Evolutionary conservation across 2,888 invertebrate species (phyloP), one percentile per base, ranked within the genome.

Genomic region (Lordiphosa andalusiaca): DNA sequence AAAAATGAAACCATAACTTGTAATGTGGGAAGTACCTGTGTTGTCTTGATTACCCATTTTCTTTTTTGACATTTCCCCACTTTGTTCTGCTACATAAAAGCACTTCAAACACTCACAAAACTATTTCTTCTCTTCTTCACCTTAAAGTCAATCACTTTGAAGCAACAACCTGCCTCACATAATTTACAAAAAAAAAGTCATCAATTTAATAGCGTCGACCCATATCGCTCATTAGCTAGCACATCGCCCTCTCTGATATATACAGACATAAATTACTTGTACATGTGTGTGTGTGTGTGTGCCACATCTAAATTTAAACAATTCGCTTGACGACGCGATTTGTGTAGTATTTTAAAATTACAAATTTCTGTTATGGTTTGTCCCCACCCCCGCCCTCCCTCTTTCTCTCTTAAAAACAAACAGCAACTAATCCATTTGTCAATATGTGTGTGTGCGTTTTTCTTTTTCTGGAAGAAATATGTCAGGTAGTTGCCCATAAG

Each of bases 381-480:
- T 6, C 16, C n/a, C 6, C 19, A 6, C n/a, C n/a, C n/a, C n/a
- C n/a, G n/a, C n/a, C n/a, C n/a, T 16, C 7, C 25, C 25, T 0
- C 25, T 1, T 6, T 2, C 6, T 7, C 25, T 6, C 7, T 7
- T 12, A 35, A 51, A 35, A 54, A n/a, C 37, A 40, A 25, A 57
- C 12, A 37, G 16, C 63, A 59, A 81, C 67, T 82, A 77, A 77
- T 55, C 65, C 85, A 65, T 74, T 77, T 67, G 77, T 71, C 77
- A 77, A 84, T 77, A 82, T 16, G 16, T 16, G n/a, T n/a, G n/a
- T n/a, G n/a, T 16, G 16, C 16, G 16, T 16, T 16, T 1, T 16
- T 7, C 16, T 13, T 30, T 30, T 9, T 30, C 1, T 30, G 30
- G 10, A 3, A 30, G 30, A 30, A 30, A 10, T 10, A 47, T 54